Conservation (phyloP, 37 sponge, comb jelly and placozoan species). For the Geodia barretti region DNA sequence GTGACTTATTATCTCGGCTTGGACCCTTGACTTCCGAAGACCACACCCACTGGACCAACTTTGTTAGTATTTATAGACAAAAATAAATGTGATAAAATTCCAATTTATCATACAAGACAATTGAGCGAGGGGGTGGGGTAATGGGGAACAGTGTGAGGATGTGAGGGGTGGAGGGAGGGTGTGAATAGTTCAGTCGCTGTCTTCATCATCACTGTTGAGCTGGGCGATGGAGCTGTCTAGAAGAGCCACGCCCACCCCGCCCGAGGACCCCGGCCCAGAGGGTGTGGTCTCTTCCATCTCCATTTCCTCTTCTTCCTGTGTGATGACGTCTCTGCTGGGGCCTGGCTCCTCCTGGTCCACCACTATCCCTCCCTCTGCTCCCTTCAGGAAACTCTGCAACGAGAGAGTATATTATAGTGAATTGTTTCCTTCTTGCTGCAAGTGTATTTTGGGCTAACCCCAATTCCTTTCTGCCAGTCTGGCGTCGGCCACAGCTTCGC, state of each 20-base stretch:
- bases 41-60: background rate
- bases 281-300: background rate
- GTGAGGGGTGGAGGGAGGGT: too few species aligned
- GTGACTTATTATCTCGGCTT: background rate
- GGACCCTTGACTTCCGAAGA: background rate
- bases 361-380: background rate
- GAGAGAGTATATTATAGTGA: background rate
- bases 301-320: background rate
- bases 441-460: constrained; percentile 19
- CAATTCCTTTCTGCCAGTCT: constrained; percentile 65
- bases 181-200: background rate
- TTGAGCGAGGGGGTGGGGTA: too few species aligned
- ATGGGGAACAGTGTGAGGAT: too few species aligned
- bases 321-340: background rate
- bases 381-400: background rate
- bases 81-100: background rate
- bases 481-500: constrained; percentile 70
- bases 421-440: too few species aligned
- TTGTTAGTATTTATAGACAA: background rate
- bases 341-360: background rate
- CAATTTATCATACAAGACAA: background rate
- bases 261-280: background rate
- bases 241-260: background rate
- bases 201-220: constrained; percentile 45
- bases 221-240: constrained; percentile 19